Conservation (phyloP, 2,888 invertebrate genomes). For the Chloroclysta siterata region DNA sequence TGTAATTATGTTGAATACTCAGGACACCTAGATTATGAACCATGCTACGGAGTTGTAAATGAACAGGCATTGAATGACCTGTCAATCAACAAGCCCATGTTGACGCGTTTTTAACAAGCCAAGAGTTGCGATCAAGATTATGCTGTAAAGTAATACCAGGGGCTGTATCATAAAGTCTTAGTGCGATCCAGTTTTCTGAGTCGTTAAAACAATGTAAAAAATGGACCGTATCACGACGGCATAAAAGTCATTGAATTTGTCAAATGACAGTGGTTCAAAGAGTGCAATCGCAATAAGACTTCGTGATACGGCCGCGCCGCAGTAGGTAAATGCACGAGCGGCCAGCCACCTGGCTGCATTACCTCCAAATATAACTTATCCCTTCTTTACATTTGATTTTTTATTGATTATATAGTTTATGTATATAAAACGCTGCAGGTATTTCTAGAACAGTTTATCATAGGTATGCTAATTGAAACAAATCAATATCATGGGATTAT, state of each 20-base stretch:
- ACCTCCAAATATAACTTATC: conserved; percentile 23
- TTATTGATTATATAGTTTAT: too few species aligned
- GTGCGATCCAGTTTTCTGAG: too few species aligned
- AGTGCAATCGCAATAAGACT: too few species aligned
- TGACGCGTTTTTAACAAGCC: conserved; percentile 51
- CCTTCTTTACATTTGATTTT: too few species aligned
- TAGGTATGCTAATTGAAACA: too few species aligned
- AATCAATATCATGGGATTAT: not conserved
- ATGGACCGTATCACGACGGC: too few species aligned
- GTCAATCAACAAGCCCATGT: conserved; percentile 55
- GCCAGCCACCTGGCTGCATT: conserved; percentile 59
- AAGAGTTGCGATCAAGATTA: conserved; percentile 52
- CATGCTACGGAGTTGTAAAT: conserved; percentile 19
- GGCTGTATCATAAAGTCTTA: too few species aligned
- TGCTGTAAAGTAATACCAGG: conserved; percentile 50
- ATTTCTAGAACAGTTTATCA: too few species aligned
- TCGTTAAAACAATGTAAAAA: too few species aligned
- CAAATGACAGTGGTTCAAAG: too few species aligned
- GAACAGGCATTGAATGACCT: conserved; percentile 49
- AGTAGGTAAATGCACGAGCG: conserved; percentile 45
- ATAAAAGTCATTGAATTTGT: too few species aligned
- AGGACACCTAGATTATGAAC: conserved; percentile 31
- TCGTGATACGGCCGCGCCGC: not conserved
- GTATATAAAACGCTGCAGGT: too few species aligned
- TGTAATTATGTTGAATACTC: conserved; percentile 40